Conservation (phyloP, 1,140 invertebrate species). For the Scylla paramamosain region DNA sequence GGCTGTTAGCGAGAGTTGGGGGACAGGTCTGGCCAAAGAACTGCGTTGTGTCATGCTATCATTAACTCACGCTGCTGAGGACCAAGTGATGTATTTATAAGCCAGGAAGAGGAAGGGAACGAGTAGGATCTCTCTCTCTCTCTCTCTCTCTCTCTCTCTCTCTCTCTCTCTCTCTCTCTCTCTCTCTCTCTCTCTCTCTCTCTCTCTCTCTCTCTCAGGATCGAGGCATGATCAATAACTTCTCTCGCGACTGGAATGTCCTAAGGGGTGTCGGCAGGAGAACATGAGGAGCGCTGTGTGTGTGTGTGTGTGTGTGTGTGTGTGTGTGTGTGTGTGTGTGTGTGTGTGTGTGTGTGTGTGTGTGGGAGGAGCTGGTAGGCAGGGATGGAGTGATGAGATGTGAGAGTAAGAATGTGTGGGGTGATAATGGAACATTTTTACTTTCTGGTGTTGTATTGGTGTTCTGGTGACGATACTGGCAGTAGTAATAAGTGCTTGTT, state of each 20-base stretch:
- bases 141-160: conserved; percentile 8
- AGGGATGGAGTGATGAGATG: no score
- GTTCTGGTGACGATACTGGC: no score
- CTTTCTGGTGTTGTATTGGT: no score
- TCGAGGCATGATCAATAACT: conserved; percentile 30
- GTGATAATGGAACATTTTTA: no score
- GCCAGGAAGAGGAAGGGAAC: neutral
- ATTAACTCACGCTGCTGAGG: conserved; percentile 36
- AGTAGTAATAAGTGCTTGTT: no score
- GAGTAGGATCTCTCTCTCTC: neutral
- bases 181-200: conserved; percentile 18
- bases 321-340: no score
- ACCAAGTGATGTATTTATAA: conserved; percentile 35
- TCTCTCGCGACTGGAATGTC: neutral
- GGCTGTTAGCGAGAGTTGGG: conserved; percentile 9
- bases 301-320: no score
- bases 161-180: neutral
- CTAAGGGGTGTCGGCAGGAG: no score
- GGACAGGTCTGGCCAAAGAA: conserved; percentile 30
- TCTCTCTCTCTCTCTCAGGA: neutral
- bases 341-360: no score
- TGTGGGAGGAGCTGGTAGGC: no score
- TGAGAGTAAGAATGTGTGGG: no score
- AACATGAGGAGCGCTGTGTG: no score
- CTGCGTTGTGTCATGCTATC: conserved; percentile 33